Percentiles rank a stretch among this genome's conserved stretches.
Conservation (phyloP, 2,888 invertebrate genomes). For the Netelia inedita region DNA sequence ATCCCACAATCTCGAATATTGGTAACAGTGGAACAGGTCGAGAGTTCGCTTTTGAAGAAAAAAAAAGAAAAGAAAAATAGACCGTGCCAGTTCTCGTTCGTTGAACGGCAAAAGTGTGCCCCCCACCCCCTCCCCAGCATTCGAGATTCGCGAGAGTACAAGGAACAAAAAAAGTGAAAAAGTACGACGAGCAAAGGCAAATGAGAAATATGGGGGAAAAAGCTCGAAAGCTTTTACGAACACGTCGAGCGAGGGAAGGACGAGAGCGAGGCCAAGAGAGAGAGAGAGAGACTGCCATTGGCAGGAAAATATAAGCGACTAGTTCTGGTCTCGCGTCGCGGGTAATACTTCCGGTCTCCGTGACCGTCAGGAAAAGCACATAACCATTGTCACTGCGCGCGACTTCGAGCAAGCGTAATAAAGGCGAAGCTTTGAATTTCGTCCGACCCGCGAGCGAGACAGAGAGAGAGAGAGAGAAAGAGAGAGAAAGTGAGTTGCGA, state of each 20-base stretch:
- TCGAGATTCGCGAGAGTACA: background rate
- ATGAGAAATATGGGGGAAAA: slow-evolving; percentile 40
- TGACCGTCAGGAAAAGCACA: background rate
- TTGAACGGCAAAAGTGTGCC: slow-evolving; percentile 4
- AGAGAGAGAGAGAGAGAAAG: no score
- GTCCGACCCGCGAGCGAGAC: slow-evolving; percentile 7
- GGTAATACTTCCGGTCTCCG: slow-evolving; percentile 32
- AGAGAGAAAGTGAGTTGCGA: background rate
- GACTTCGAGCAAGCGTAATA: slow-evolving; percentile 32
- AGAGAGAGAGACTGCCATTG: slow-evolving; percentile 3
- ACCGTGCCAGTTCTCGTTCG: slow-evolving; percentile 11
- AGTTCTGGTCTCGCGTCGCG: slow-evolving; percentile 16
- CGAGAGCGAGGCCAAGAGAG: slow-evolving; percentile 10
- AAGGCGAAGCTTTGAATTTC: slow-evolving; percentile 47
- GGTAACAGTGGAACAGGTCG: slow-evolving; percentile 35
- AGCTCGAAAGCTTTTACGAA: slow-evolving; percentile 50
- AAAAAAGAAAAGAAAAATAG: background rate
- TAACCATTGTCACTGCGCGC: background rate
- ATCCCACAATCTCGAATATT: background rate
- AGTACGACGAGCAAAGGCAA: slow-evolving; percentile 21
- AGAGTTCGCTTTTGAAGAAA: slow-evolving; percentile 11
- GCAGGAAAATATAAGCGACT: slow-evolving; percentile 8
- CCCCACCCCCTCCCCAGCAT: background rate
- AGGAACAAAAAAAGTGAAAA: background rate
- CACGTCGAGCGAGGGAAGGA: background rate